A percentile compares a stretch with the other conserved stretches of the same genome.
Evolutionary conservation across 2,888 invertebrate genomes (phyloP).

Genomic region (Nezara viridula): DNA sequence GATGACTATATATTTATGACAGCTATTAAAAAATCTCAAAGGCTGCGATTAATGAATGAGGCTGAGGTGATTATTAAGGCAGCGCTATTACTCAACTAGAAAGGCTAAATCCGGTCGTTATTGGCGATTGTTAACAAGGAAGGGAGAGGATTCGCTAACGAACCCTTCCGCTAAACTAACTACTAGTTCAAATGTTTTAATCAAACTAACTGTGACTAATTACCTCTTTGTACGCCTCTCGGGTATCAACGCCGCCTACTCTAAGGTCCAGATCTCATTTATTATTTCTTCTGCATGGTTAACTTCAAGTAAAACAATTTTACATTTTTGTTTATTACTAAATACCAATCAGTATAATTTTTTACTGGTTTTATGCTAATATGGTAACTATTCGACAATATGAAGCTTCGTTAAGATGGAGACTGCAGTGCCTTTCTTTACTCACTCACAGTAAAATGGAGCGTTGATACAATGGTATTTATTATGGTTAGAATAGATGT

Average conservation of each 20-base stretch:
- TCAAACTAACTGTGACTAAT: background rate
- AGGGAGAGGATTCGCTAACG: background rate
- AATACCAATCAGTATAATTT: too few species aligned
- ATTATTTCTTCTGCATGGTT: too few species aligned
- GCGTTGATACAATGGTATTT: too few species aligned
- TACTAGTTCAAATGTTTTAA: background rate
- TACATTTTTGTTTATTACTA: too few species aligned
- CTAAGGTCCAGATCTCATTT: background rate
- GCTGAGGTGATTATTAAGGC: background rate
- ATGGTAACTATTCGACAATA: too few species aligned
- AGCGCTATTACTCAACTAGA: background rate
- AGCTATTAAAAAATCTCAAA: background rate
- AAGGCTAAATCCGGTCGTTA: background rate
- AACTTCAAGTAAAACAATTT: too few species aligned
- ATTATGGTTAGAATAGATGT: too few species aligned
- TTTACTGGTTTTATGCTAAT: too few species aligned
- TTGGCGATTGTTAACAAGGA: background rate
- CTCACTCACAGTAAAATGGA: too few species aligned
- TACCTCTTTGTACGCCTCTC: background rate
- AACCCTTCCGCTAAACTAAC: slow-evolving; percentile 1
- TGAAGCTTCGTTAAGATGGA: too few species aligned
- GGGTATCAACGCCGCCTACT: background rate
- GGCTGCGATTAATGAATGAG: background rate
- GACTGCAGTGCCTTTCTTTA: too few species aligned
- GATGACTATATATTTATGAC: background rate